Conservation (phyloP, 2,888 invertebrate genomes). For the Amaurobius ferox region DNA sequence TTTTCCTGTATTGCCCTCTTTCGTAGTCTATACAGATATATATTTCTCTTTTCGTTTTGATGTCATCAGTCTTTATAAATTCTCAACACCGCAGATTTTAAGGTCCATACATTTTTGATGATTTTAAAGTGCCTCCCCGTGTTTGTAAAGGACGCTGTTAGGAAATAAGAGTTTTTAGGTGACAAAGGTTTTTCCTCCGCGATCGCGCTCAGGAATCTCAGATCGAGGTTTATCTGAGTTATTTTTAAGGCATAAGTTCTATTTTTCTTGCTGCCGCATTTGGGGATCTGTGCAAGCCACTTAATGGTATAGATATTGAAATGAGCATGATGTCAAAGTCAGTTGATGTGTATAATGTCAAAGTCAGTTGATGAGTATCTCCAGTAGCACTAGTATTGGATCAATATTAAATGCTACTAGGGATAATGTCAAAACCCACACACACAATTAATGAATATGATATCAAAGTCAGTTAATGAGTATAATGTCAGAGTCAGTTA, state of each 20-base stretch:
- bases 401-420: too few species aligned
- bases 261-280: too few species aligned
- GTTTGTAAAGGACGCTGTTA: conserved; percentile 37
- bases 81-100: conserved; percentile 69
- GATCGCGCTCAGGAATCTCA: not conserved
- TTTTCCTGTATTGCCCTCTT: conserved; percentile 6
- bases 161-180: conserved; percentile 41
- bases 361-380: too few species aligned
- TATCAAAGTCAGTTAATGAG: too few species aligned
- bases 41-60: conserved; percentile 43
- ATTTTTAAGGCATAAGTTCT: not conserved
- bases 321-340: too few species aligned
- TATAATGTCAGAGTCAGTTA: too few species aligned
- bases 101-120: conserved; percentile 70
- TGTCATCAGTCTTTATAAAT: conserved; percentile 70
- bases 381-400: too few species aligned
- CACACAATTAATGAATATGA: too few species aligned
- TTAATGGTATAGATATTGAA: too few species aligned
- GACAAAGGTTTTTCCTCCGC: conserved; percentile 28
- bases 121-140: conserved; percentile 68
- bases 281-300: too few species aligned
- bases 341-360: too few species aligned
- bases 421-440: too few species aligned
- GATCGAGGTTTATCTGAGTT: not conserved
- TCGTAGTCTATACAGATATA: not conserved